phyloP scores from a whole-genome alignment of 2,888 invertebrate species.

The Salticus scenicus region DNA sequence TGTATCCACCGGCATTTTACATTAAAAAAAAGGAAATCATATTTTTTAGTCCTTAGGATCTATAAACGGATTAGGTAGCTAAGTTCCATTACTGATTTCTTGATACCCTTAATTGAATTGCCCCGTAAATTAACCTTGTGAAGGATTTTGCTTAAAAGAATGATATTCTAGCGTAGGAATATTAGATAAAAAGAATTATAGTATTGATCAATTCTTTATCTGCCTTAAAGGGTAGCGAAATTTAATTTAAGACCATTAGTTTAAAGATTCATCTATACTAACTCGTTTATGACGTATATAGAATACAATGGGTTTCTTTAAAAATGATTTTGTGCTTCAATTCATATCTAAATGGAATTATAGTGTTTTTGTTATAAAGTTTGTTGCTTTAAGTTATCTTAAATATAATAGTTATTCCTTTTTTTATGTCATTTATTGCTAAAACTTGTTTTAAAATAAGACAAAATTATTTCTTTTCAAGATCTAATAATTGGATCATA shows the following conservation, averaged over 20 bases:
- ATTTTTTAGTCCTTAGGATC: too few species aligned
- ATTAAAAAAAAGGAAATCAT: too few species aligned
- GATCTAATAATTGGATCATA: too few species aligned
- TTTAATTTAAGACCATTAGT: background rate
- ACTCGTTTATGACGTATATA: background rate
- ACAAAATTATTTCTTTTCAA: too few species aligned
- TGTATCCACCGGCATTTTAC: too few species aligned
- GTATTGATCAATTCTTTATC: background rate
- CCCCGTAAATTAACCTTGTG: background rate
- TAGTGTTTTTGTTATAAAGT: too few species aligned
- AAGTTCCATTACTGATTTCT: background rate
- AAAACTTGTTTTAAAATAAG: too few species aligned
- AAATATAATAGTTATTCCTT: too few species aligned
- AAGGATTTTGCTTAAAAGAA: slow-evolving; percentile 55
- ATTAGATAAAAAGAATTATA: slow-evolving; percentile 47
- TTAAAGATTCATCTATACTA: background rate
- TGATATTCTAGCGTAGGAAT: slow-evolving; percentile 59
- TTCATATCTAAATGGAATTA: too few species aligned
- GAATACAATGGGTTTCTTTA: background rate
- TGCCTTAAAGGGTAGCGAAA: background rate
- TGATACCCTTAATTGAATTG: background rate
- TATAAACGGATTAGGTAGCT: too few species aligned
- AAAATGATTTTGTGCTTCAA: background rate
- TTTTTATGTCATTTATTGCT: too few species aligned
- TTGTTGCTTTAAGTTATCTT: too few species aligned